Conservation (phyloP, 1,140 invertebrate species). For the Argopecten irradians region DNA sequence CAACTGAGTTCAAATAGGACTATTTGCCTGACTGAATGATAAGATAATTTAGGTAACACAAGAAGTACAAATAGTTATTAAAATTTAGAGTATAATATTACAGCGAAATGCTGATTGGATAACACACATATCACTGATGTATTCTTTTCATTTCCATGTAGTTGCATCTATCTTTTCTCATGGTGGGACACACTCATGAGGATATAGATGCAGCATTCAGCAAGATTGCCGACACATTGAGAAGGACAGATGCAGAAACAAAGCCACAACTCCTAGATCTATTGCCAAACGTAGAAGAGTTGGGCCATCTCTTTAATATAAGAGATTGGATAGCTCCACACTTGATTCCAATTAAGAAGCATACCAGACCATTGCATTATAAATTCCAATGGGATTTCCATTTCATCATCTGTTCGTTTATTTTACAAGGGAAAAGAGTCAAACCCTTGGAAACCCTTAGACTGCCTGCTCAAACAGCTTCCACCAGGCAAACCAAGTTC, state of each 20-base stretch:
- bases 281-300: conserved; percentile 11
- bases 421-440: conserved; percentile 32
- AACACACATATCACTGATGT: too few relatives aligned
- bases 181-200: conserved; percentile 53
- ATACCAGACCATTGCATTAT: conserved; percentile 39
- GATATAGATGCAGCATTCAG: conserved; percentile 52
- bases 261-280: background rate
- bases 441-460: conserved; percentile 23
- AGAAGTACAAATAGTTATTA: too few relatives aligned
- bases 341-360: conserved; percentile 15
- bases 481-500: conserved; percentile 15
- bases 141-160: too few relatives aligned
- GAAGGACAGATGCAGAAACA: conserved; percentile 44
- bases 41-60: too few relatives aligned
- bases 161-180: conserved; percentile 52
- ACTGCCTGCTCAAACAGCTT: background rate
- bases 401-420: background rate
- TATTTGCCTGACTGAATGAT: too few relatives aligned
- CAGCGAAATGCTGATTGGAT: too few relatives aligned
- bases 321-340: conserved; percentile 31
- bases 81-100: too few relatives aligned
- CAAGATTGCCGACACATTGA: conserved; percentile 40
- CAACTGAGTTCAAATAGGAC: too few relatives aligned
- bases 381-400: conserved; percentile 23
- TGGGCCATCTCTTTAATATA: conserved; percentile 34